Conservation (phyloP, 1,140 invertebrate species). For the Orius insidiosus region DNA sequence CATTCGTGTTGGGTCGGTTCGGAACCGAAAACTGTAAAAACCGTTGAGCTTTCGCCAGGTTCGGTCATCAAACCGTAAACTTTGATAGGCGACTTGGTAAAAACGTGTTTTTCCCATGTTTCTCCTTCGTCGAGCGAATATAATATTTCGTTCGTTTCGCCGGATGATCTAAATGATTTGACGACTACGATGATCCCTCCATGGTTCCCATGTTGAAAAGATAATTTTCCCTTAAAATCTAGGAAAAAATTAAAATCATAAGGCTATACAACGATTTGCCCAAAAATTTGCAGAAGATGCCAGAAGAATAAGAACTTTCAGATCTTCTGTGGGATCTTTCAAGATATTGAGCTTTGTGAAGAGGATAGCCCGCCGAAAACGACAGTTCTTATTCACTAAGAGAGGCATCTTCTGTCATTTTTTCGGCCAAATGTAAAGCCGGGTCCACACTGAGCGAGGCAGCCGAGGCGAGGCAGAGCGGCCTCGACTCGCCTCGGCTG, state of each 20-base stretch:
- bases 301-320: too few relatives aligned
- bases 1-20: conserved; percentile 57
- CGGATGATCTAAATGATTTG: conserved; percentile 52
- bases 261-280: too few relatives aligned
- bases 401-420: too few relatives aligned
- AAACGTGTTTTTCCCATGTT: conserved; percentile 52
- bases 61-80: conserved; percentile 82
- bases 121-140: conserved; percentile 78
- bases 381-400: too few relatives aligned
- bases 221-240: conserved; percentile 61
- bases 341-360: too few relatives aligned
- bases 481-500: too few relatives aligned
- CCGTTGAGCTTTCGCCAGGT: conserved; percentile 77
- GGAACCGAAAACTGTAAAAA: conserved; percentile 83
- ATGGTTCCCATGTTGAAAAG: conserved; percentile 84
- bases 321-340: too few relatives aligned
- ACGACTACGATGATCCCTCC: conserved; percentile 74
- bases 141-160: conserved; percentile 54
- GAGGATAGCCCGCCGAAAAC: too few relatives aligned
- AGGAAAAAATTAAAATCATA: conserved; percentile 16
- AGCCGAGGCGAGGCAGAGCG: too few relatives aligned
- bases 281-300: too few relatives aligned
- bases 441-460: too few relatives aligned
- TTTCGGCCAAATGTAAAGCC: too few relatives aligned
- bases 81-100: conserved; percentile 49